Base-by-base conservation (phyloP, 1,140 invertebrate genomes). In the Lithobius niger region DNA sequence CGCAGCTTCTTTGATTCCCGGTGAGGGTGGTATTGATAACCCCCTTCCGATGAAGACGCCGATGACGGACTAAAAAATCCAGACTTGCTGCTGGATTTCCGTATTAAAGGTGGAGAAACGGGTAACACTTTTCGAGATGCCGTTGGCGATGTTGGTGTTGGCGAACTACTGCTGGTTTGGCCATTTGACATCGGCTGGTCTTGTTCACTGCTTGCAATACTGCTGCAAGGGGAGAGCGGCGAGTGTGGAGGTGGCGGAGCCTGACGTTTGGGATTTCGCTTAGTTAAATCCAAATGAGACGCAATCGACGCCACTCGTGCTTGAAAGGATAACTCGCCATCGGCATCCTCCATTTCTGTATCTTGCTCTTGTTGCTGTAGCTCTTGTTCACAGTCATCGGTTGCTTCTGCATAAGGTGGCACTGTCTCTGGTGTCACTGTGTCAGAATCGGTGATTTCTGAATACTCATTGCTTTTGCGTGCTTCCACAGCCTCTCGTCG, bases 1-100 rank as follows among this genome's bases (percentile, higher is more conserved):
- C 61, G 63, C 48, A 79, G 80, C 69, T 81, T 80, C 3, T 53
- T 47, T 3, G 28, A 24, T 26, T 31, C 42, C 6, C 16, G 4
- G 21, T 18, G 24, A 25, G 31, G 16, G 16, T 15, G 19, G n/a
- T 26, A 24, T 18, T 19, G 24, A n/a, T 22, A 24, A 31, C 44
- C 54, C 28, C 44, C 27, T 47, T 58, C 49, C 15, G 22, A 27
- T 15, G 51, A 48, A 3, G 59, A 55, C 16, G 60, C 57, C n/a
- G 60, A 61, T 18, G 55, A 50, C 1, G 60, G 58, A 2, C 60
- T 57, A 54, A 60, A 60, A 31, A 60, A 57, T 13, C 53, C 54
- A 50, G 36, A 3, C 16, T 45, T 43, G 6, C 10, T 10, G 2
- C 52, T 59, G 22, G 56, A 50, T 52, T 31, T 52, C 50, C 51